Evolutionary conservation across 64 coral and sea anemone species (phyloP).

Genomic region (Pocillopora damicornis): DNA sequence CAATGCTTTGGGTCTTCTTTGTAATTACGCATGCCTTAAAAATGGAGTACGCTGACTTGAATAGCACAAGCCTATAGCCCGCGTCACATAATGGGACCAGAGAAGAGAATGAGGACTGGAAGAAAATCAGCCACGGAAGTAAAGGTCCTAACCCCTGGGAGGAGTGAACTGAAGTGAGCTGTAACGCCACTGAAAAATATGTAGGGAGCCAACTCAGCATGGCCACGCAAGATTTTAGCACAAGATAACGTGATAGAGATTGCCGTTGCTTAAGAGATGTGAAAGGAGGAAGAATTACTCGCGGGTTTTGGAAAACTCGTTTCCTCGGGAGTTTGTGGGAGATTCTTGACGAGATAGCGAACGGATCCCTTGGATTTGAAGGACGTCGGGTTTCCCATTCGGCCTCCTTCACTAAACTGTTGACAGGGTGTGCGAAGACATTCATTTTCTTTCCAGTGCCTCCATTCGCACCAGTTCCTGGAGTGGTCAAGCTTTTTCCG

Average conservation of each 20-base stretch:
- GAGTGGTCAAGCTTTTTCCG: not conserved
- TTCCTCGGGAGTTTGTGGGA: not conserved
- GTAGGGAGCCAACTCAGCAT: not conserved
- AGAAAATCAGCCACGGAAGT: constrained; percentile 11
- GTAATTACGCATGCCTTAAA: not conserved
- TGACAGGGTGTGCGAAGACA: not conserved
- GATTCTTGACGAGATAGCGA: not conserved
- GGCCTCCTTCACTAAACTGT: not conserved
- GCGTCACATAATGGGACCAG: not conserved
- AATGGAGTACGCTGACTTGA: not conserved
- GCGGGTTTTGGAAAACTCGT: not conserved
- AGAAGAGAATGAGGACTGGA: not conserved
- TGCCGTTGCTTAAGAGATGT: not conserved
- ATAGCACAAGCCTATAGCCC: not conserved
- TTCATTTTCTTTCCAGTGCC: not conserved
- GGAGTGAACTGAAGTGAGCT: not conserved
- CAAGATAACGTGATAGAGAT: not conserved
- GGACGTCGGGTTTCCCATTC: not conserved
- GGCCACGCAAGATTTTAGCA: constrained; percentile 1
- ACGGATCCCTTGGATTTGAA: not conserved
- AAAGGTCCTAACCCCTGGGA: not conserved
- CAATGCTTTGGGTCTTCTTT: not conserved
- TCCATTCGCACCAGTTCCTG: not conserved
- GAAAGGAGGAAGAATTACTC: not conserved
- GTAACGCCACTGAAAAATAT: not conserved